phyloP scores from a whole-genome alignment of 2,888 invertebrate species.

The Tenthredo livida region DNA sequence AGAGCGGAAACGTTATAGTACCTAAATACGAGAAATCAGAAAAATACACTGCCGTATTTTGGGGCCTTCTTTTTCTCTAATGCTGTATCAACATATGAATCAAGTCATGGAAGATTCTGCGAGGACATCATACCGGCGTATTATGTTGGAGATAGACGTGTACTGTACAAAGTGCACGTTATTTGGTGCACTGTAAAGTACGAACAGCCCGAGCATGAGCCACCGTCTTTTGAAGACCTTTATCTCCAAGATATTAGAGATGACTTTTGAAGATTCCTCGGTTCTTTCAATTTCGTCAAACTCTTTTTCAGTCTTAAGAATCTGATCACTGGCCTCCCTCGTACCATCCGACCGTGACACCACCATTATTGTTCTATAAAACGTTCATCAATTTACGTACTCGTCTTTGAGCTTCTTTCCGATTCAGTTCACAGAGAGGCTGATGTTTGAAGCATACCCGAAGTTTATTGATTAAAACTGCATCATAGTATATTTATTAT shows the following conservation, averaged over 20 bases:
- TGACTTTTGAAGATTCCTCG: background rate
- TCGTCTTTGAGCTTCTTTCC: too few species aligned
- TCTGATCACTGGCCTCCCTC: background rate
- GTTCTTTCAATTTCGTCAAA: background rate
- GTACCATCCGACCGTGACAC: background rate
- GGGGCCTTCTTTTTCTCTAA: background rate
- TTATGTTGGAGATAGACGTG: background rate
- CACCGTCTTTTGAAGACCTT: slow-evolving; percentile 28
- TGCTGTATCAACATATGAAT: background rate
- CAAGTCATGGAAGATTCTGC: background rate
- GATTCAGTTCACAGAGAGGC: too few species aligned
- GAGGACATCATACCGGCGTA: slow-evolving; percentile 2
- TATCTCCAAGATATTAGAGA: background rate
- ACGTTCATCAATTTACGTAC: too few species aligned
- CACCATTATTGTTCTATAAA: background rate
- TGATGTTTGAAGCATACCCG: too few species aligned
- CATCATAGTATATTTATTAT: too few species aligned
- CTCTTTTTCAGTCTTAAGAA: background rate
- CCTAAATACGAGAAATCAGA: slow-evolving; percentile 56
- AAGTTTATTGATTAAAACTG: too few species aligned
- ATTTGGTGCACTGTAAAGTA: background rate
- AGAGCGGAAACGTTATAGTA: slow-evolving; percentile 70
- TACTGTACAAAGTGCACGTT: background rate
- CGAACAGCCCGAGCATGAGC: slow-evolving; percentile 7
- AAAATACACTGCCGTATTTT: background rate